Conservation (phyloP, 2,888 invertebrate genomes). For the Trissoscelio sp. region DNA sequence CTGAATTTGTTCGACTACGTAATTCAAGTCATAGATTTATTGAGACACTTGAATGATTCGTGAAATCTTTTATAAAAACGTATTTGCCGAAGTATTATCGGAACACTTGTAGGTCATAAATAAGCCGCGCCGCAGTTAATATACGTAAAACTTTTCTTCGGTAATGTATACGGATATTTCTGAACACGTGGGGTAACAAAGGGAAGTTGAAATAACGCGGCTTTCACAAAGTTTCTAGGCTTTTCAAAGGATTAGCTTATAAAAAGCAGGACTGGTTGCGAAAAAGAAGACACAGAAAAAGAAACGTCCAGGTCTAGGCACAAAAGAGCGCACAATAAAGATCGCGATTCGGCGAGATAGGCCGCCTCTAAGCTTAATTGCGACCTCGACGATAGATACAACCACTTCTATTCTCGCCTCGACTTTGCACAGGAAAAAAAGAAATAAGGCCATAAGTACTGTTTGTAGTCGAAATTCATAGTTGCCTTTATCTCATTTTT, state of each 20-base stretch:
- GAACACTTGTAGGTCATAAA: conserved; percentile 60
- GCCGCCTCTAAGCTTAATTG: conserved; percentile 64
- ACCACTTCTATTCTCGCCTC: conserved; percentile 13
- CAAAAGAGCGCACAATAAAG: conserved; percentile 50
- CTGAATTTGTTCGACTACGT: conserved; percentile 5
- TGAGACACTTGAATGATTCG: conserved; percentile 11
- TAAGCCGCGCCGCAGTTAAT: conserved; percentile 45
- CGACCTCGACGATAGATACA: conserved; percentile 60
- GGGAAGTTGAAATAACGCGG: conserved; percentile 38
- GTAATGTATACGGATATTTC: conserved; percentile 54
- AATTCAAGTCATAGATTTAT: conserved; percentile 27
- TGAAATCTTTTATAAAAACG: conserved; percentile 14
- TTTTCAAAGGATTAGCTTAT: conserved; percentile 36
- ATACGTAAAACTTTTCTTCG: conserved; percentile 37
- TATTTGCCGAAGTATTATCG: conserved; percentile 7
- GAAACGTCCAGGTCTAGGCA: conserved; percentile 41
- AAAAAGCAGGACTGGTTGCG: conserved; percentile 36
- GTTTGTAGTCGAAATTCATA: background rate
- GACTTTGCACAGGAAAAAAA: background rate
- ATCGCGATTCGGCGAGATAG: conserved; percentile 33
- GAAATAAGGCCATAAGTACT: background rate
- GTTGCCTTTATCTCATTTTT: background rate
- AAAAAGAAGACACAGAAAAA: conserved; percentile 23
- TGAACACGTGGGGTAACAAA: conserved; percentile 46
- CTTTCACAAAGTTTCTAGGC: conserved; percentile 45